Evolutionary conservation across 2,888 invertebrate species (phyloP).

Genomic region (Cynaeus angustus): DNA sequence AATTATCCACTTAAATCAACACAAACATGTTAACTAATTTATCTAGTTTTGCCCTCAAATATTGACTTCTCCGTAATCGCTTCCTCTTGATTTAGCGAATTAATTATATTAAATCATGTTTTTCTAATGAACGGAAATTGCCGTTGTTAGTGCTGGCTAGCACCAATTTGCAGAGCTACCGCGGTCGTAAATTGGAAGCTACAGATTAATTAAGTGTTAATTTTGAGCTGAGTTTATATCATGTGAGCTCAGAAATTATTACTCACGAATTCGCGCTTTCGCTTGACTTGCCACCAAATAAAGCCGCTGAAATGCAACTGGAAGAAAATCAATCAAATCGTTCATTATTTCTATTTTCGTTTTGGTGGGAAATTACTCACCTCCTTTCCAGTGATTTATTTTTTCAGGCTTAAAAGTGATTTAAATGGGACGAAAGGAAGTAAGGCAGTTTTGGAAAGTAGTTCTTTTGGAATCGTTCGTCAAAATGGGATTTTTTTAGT

Average conservation of each 20-base stretch:
- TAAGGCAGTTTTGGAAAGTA: neutral
- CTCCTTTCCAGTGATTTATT: too few species aligned
- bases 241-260: too few species aligned
- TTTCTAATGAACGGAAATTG: constrained; percentile 1
- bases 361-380: too few species aligned
- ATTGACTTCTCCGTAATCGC: constrained; percentile 1
- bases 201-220: neutral
- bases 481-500: too few species aligned
- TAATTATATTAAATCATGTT: neutral
- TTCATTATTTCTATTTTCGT: too few species aligned
- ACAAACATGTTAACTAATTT: neutral
- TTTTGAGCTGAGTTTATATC: neutral
- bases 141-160: neutral
- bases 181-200: too few species aligned
- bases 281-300: too few species aligned
- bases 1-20: neutral
- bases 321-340: too few species aligned
- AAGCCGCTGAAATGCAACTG: too few species aligned
- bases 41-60: neutral
- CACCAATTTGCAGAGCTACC: too few species aligned
- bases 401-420: neutral
- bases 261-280: too few species aligned
- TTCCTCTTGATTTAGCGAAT: neutral
- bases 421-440: neutral
- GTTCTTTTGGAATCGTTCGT: too few species aligned